Evolutionary conservation across 1,140 invertebrate genomes (phyloP), one percentile per base, ranked within the genome.

Genomic region (Tigriopus japonicus): DNA sequence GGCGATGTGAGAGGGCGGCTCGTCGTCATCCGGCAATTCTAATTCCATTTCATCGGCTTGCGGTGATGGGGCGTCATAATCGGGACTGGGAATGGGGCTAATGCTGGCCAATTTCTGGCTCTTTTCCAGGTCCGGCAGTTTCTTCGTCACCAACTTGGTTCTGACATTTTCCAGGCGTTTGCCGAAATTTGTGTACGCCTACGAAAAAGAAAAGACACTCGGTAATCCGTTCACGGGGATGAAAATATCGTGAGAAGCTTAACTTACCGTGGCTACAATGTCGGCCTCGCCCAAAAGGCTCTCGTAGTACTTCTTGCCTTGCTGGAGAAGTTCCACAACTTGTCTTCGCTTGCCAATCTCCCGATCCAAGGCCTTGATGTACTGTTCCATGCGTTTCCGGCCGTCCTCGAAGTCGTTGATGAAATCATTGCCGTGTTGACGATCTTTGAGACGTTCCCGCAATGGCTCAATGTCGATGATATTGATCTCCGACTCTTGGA

Each of bases 31-130:
- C 14, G 49, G 59, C 28, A 61, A 51, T 24, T 61, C 51, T 21
- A 53, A 35, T 23, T 61, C 59, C n/a, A 15, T 14, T 19, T 61
- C 59, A 23, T 60, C 43, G 19, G 35, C 17, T n/a, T n/a, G 49
- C 2, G 59, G 59, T 15, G 59, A 61, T 19, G 59, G 59, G 42
- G 59, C 59, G 19, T 61, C 59, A 55, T 61, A 61, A 19, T 61
- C 59, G 21, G 59, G 59, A 19, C 17, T 24, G 24, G 59, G 59
- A 35, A 61, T 35, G 17, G 59, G 59, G 7, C 23, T 40, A 41
- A 40, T 14, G 42, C 49, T 58, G 28, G 42, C 14, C 45, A 49
- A 14, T 1, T 42, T 23, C 6, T 35, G 45, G 12, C 17, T 15
- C 15, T 56, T 61, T 15, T 40, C 43, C 43, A 61, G 21, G 6